Base-by-base conservation (phyloP, 2,888 invertebrate species). In the Erannis defoliaria region DNA sequence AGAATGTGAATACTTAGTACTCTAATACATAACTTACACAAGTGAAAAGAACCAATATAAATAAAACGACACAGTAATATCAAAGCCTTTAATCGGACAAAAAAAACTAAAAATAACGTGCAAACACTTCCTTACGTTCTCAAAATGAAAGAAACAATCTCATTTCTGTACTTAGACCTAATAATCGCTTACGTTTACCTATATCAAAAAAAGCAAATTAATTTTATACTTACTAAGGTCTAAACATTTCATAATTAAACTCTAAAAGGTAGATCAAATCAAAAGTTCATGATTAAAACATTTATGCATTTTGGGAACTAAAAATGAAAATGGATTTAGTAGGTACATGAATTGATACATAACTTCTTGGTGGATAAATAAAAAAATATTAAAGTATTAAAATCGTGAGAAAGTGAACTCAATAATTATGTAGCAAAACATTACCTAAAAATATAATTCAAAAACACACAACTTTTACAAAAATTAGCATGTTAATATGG, bases 201-300 rank as follows among this genome's bases (percentile, higher is more conserved):
- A n/a, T n/a, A n/a, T 67, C 71, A 62, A 60, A 65, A 70, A 74
- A 77, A 73, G 65, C 70, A 77, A 71, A 75, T 68, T 75, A 65
- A 67, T 70, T 72, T 70, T 62, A 59, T 71, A 77, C 72, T 74
- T 78, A 85, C 81, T 8, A 6, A 26, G 2, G 73, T 74, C 74
- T 78, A 70, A 77, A 80, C 81, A 87, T 84, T 72, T 82, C 84
- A 88, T 85, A 91, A 90, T 89, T 88, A 89, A 77, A 81, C 79
- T 81, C 79, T 90, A 88, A 90, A 91, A 90, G 78, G 29, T 29
- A 29, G 23, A 81, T 77, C 74, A 79, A 89, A 91, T 90, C 90
- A 86, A 75, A 80, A 86, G 90, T 92, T 91, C 90, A 91, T 88
- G 89, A 90, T 92, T 92, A 90, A 92, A 90, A 88, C 78, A 62